Evolutionary conservation across 1,140 invertebrate species (phyloP).

Genomic region (Eriocheir sinensis): DNA sequence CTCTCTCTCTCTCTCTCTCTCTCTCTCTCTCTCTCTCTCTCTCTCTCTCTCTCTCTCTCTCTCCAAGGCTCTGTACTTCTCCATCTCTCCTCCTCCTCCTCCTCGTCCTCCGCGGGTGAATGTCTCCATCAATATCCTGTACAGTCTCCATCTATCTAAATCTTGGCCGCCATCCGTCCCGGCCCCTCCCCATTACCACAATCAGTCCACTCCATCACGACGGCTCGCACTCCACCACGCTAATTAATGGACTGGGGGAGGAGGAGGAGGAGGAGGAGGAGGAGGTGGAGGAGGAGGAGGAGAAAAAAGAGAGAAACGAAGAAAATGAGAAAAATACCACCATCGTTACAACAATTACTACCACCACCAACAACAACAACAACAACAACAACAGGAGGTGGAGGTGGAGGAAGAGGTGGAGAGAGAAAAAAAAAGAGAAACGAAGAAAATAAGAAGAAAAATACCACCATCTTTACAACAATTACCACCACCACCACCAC

Average conservation of each 20-base stretch:
- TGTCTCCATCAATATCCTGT: constrained; percentile 24
- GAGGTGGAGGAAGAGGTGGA: too few species aligned
- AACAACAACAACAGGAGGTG: too few species aligned
- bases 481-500: too few species aligned
- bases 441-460: too few species aligned
- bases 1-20: constrained; percentile 3
- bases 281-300: background rate
- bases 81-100: background rate
- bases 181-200: background rate
- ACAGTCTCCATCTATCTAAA: constrained; percentile 23
- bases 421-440: too few species aligned
- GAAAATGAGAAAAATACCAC: too few species aligned
- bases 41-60: background rate
- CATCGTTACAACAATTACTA: too few species aligned
- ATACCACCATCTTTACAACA: too few species aligned
- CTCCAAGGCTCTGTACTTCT: background rate
- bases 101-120: background rate
- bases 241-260: background rate
- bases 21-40: constrained; percentile 22
- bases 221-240: constrained; percentile 9
- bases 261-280: background rate
- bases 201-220: constrained; percentile 22
- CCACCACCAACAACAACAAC: too few species aligned
- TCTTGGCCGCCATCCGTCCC: background rate
- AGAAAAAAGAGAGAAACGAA: background rate